Percentiles rank a stretch among this genome's conserved stretches.
phyloP scores from a whole-genome alignment of 1,140 invertebrate genomes.

The Drosophila nannoptera region DNA sequence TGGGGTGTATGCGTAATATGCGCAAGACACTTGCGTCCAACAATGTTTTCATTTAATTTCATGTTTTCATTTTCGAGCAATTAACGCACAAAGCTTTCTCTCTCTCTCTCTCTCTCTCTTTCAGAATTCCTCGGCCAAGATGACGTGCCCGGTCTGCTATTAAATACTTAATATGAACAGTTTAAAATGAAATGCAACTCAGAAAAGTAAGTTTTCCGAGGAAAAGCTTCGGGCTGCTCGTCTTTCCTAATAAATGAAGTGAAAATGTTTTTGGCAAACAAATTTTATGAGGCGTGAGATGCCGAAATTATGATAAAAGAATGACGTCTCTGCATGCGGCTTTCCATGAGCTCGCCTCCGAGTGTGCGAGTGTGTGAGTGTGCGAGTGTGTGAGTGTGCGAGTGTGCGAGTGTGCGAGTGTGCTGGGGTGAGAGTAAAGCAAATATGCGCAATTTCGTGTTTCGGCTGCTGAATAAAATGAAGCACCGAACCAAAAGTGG shows the following conservation, averaged over 20 bases:
- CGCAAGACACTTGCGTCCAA: constrained; percentile 55
- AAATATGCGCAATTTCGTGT: constrained; percentile 77
- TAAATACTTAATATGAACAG: constrained; percentile 45
- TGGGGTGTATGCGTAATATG: constrained; percentile 62
- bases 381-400: constrained; percentile 3
- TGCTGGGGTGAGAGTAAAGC: constrained; percentile 39
- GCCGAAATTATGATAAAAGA: constrained; percentile 74
- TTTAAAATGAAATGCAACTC: constrained; percentile 27
- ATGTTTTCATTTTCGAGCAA: constrained; percentile 77
- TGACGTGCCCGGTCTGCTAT: constrained; percentile 50
- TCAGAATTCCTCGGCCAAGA: constrained; percentile 53
- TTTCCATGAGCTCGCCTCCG: too few relatives aligned
- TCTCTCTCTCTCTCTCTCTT: constrained; percentile 3
- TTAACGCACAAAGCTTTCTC: constrained; percentile 62
- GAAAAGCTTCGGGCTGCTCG: not conserved
- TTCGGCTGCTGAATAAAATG: constrained; percentile 63
- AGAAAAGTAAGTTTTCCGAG: constrained; percentile 1
- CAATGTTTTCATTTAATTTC: constrained; percentile 76
- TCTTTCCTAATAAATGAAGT: constrained; percentile 72
- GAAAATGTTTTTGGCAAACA: constrained; percentile 74
- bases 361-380: not conserved
- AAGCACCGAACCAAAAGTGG: constrained; percentile 65
- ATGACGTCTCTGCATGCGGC: constrained; percentile 33
- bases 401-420: not conserved
- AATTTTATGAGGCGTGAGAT: constrained; percentile 72